phyloP scores from a whole-genome alignment of 2,888 invertebrate species.

The Lydus trimaculatus region DNA sequence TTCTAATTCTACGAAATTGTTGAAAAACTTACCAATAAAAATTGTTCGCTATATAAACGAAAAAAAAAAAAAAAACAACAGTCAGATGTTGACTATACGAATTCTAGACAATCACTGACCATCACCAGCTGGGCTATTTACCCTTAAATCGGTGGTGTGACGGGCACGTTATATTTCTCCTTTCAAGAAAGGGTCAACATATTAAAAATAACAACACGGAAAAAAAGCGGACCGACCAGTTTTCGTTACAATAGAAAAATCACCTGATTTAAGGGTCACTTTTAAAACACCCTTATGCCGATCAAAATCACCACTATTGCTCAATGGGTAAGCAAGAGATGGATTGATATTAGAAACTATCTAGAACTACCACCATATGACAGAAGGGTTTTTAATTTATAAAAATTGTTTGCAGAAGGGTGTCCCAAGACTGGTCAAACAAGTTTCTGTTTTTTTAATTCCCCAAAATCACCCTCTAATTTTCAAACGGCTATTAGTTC shows the following conservation, averaged over 20 bases:
- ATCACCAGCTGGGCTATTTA: constrained; percentile 36
- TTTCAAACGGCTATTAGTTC: constrained; percentile 25
- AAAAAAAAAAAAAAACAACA: not conserved
- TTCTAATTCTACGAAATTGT: not conserved
- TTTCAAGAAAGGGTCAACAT: constrained; percentile 49
- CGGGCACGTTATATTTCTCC: constrained; percentile 33
- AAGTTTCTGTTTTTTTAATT: constrained; percentile 51
- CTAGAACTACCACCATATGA: not conserved
- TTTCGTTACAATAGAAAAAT: constrained; percentile 8
- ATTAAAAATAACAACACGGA: not conserved
- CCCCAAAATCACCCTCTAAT: constrained; percentile 37
- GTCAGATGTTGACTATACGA: constrained; percentile 26
- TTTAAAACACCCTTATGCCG: not conserved
- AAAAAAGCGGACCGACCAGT: constrained; percentile 1
- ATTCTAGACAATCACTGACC: constrained; percentile 41
- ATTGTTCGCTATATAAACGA: not conserved
- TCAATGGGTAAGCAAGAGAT: not conserved
- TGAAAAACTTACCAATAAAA: not conserved
- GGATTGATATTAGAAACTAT: not conserved
- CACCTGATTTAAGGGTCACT: not conserved
- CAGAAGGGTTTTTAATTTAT: not conserved
- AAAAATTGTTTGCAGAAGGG: not conserved
- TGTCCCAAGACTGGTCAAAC: constrained; percentile 57
- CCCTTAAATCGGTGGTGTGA: constrained; percentile 12
- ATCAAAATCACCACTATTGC: not conserved